Conservation (phyloP, 2,113 vertebrate species). For the Cephalopterus ornatus region DNA sequence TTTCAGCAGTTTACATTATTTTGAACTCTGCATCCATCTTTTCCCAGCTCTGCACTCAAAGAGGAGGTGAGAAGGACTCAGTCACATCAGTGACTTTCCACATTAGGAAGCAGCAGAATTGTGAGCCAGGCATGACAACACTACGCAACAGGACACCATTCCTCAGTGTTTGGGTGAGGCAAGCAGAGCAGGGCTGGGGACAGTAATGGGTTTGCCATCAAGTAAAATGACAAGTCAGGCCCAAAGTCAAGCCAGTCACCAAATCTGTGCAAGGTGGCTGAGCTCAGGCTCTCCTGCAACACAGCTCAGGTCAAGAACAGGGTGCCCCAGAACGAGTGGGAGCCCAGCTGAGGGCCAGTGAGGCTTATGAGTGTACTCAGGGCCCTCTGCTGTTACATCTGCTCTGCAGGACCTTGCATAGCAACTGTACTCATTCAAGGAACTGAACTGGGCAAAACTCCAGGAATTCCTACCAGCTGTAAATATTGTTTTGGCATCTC, state of each 20-base stretch:
- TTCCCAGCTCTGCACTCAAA: not conserved
- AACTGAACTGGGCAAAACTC: not conserved
- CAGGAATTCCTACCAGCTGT: not conserved
- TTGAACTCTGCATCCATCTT: not conserved
- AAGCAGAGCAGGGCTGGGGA: not conserved
- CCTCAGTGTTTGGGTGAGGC: fast-evolving
- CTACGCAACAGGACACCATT: not conserved
- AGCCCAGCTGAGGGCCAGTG: not conserved
- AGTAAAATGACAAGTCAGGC: not conserved
- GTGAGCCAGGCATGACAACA: not conserved
- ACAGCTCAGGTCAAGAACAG: not conserved
- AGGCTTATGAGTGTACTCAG: not conserved
- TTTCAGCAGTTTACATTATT: not conserved
- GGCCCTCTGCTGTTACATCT: not conserved
- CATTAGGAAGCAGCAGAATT: not conserved
- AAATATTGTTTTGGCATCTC: not conserved
- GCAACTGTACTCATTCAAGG: not conserved
- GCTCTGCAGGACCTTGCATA: not conserved
- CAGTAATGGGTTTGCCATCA: not conserved
- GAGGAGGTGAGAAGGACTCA: not conserved
- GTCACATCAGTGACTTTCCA: not conserved
- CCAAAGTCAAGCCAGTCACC: not conserved
- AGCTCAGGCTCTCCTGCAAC: not conserved
- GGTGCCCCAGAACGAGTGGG: not conserved
- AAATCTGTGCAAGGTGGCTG: not conserved